Base-by-base conservation (phyloP, 2,113 vertebrate genomes). In the Xenus cinereus region DNA sequence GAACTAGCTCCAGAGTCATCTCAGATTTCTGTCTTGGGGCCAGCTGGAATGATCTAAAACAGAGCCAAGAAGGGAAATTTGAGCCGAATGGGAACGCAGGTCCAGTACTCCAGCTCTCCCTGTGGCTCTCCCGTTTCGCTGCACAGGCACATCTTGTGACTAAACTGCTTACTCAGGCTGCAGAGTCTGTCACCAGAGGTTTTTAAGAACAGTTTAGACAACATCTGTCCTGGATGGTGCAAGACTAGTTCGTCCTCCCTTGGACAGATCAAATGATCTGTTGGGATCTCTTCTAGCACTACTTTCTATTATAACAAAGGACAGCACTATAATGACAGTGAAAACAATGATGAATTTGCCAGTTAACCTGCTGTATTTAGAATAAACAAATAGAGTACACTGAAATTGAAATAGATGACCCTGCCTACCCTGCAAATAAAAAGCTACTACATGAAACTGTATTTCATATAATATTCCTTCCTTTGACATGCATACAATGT, bases 31-130 rank as follows among this genome's bases (percentile, higher is more conserved):
- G 16, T 35, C 30, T 69, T 53, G 67, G 11, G 69, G 56, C 21
- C 43, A 48, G 26, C 19, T 75, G 64, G 30, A 66, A 53, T 5
- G 14, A 33, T 22, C 33, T 37, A 80, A 74, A 88, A 80, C 24
- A 23, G 35, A 63, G 32, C 11, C 56, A 75, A 19, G 22, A 24
- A 54, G 7, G n/a, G 21, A 86, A 73, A 82, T 73, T 0, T 28
- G 14, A 68, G 41, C 33, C 45, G 35, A 67, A 77, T 0, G 2
- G 63, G 39, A 89, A 21, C 39, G 72, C 0, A 0, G 12, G 16
- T 37, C 27, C 45, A 45, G 23, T 39, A 20, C 8, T 51, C 6
- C 43, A 39, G 33, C 28, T 67, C 33, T 62, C 15, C 35, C 24
- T 26, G 14, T 16, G 33, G 28, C 35, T 35, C 45, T 67, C 69